These are phyloP conservation scores for Circaetus cinerascens DNA, from an alignment of 2,113 vertebrate genomes.

Conservation along the genomic window DNA sequence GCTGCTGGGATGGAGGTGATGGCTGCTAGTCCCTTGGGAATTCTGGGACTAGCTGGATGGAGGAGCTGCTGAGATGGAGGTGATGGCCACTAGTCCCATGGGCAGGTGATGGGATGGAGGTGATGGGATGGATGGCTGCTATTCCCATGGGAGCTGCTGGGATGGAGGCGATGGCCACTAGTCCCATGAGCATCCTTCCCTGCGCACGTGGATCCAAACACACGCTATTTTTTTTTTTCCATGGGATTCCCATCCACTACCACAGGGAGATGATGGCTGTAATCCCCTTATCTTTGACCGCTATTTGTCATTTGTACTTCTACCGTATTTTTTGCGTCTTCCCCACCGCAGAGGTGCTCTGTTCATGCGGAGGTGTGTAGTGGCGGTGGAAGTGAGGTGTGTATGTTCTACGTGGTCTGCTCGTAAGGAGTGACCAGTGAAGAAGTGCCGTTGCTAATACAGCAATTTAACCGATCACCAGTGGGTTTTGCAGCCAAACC, in stretches of 20 bases:
- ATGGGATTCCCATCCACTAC: not conserved
- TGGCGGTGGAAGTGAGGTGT: not conserved
- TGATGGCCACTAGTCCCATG: not conserved
- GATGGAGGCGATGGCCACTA: not conserved
- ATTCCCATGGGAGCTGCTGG: not conserved
- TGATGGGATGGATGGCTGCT: too few species aligned
- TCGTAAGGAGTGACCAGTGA: rapidly evolving
- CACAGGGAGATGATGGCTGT: not conserved
- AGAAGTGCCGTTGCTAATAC: not conserved
- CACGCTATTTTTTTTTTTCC: rapidly evolving
- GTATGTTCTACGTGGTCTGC: rapidly evolving
- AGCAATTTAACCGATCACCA: not conserved
- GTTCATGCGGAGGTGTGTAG: rapidly evolving
- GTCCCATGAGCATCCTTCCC: not conserved
- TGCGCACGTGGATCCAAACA: rapidly evolving
- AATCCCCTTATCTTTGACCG: not conserved
- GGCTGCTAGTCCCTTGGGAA: too few species aligned
- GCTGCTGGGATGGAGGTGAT: not conserved
- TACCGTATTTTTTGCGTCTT: rapidly evolving
- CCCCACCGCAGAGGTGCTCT: rapidly evolving
- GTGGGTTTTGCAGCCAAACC: not conserved
- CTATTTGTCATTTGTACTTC: not conserved
- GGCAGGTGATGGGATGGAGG: not conserved
- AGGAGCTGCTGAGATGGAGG: not conserved
- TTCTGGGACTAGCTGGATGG: too few species aligned